Base-by-base conservation (phyloP, 2,113 vertebrate species). In the Notothenia rossii region DNA sequence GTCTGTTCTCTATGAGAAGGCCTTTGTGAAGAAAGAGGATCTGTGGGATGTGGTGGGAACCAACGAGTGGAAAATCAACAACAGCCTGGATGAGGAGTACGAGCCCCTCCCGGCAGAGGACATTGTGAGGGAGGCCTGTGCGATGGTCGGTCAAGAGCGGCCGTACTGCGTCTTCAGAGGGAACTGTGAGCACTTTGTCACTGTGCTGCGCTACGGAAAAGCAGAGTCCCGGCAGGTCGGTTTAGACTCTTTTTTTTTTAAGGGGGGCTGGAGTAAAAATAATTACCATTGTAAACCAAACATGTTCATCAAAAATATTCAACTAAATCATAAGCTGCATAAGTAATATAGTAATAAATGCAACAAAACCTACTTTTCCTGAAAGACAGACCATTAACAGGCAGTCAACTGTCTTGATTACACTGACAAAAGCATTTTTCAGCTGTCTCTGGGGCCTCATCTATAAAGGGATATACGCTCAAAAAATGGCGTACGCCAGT, bases 131-230 rank as follows among this genome's bases (percentile, higher is more conserved):
- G 85, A 93, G 10, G 95, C 95, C 0, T 2, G 84, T 12, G 6
- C 8, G 0, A 10, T 50, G 75, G 78, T 96, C 68, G 95, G 88
- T 1, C 0, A n/a, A 6, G 86, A 83, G 67, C 40, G 91, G 75
- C 50, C 84, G 0, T 96, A 96, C 71, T 85, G 83, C 11, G 2
- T 95, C 48, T 11, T 92, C 45, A 79, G 51, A 0, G 8, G 54
- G 0, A 97, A 96, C 90, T 97, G 96, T 48, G 96, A 97, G 72
- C 93, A 96, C 86, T 96, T 97, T 85, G 96, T 75, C 36, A 96
- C 88, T 1, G 81, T 93, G 3, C 81, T 97, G 66, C 94, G 96
- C 77, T 97, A 96, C 0, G 95, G 95, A 3, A 90, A 93, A 5
- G 0, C 91, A 0, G 91, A 95, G 75, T 96, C 95, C 10, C 94